Conservation (phyloP, 2,113 vertebrate genomes). For the Syngnathoides biaculeatus region DNA sequence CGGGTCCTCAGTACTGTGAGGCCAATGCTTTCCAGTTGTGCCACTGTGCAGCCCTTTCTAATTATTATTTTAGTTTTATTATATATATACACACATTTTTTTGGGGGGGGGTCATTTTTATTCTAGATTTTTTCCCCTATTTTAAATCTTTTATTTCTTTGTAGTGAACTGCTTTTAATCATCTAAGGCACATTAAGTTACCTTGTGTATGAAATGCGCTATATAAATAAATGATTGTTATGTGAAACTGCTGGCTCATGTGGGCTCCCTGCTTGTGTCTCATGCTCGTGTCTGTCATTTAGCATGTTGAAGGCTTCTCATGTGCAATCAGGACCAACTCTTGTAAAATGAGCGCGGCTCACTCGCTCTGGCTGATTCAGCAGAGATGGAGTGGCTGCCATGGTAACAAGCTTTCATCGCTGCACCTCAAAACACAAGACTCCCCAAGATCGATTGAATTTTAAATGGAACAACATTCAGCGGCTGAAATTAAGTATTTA, state of each 20-base stretch:
- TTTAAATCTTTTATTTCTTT: too few relatives aligned
- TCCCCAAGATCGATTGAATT: not conserved
- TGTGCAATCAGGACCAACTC: slow-evolving; percentile 42
- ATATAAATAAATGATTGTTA: not conserved
- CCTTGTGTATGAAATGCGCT: too few relatives aligned
- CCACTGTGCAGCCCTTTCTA: too few relatives aligned
- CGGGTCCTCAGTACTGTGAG: too few relatives aligned
- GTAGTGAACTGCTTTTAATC: too few relatives aligned
- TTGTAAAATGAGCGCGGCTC: slow-evolving; percentile 34
- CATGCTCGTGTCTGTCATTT: not conserved
- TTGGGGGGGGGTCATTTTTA: too few relatives aligned
- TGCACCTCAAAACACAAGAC: slow-evolving; percentile 33
- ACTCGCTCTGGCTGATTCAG: slow-evolving; percentile 32
- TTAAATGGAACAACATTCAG: not conserved
- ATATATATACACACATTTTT: too few relatives aligned
- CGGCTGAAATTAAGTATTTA: too few relatives aligned
- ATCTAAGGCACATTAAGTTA: too few relatives aligned
- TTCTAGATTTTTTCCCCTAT: too few relatives aligned
- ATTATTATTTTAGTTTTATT: too few relatives aligned
- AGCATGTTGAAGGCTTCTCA: slow-evolving; percentile 27
- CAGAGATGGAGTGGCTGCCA: slow-evolving; percentile 44
- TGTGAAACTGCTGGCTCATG: not conserved
- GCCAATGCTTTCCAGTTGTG: too few relatives aligned
- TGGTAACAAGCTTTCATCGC: slow-evolving; percentile 52
- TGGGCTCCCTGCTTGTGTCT: not conserved